phyloP scores from a whole-genome alignment of 2,113 vertebrate species.

The Suricata suricatta region DNA sequence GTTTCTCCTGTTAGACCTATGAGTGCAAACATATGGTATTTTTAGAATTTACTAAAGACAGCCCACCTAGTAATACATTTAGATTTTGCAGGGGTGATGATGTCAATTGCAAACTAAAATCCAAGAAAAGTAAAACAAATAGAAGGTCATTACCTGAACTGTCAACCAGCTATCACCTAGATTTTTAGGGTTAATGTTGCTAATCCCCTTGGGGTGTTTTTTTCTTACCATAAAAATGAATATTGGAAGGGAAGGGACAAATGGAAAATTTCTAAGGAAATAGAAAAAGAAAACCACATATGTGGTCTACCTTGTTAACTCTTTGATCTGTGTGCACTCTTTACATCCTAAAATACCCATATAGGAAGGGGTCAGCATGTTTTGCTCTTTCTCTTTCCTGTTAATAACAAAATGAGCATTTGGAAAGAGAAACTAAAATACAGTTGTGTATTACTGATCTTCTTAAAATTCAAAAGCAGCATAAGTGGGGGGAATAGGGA shows the following conservation, averaged over 20 bases:
- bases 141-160: not conserved
- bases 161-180: conserved; percentile 38
- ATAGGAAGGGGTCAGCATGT: not conserved
- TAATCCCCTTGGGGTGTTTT: no score
- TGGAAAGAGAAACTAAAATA: not conserved
- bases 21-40: not conserved
- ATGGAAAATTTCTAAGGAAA: not conserved
- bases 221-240: not conserved
- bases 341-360: not conserved
- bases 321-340: not conserved
- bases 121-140: not conserved
- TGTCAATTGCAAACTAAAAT: not conserved
- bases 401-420: not conserved
- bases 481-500: not conserved
- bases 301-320: not conserved
- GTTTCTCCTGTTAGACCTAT: no score
- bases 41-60: not conserved
- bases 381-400: not conserved
- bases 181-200: not conserved
- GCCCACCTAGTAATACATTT: not conserved
- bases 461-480: not conserved
- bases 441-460: not conserved
- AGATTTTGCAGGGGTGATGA: not conserved
- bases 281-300: not conserved
- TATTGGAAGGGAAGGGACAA: not conserved